Base-by-base conservation (phyloP, 35 echinoderm and acorn worm species). In the Lytechinus variegatus region DNA sequence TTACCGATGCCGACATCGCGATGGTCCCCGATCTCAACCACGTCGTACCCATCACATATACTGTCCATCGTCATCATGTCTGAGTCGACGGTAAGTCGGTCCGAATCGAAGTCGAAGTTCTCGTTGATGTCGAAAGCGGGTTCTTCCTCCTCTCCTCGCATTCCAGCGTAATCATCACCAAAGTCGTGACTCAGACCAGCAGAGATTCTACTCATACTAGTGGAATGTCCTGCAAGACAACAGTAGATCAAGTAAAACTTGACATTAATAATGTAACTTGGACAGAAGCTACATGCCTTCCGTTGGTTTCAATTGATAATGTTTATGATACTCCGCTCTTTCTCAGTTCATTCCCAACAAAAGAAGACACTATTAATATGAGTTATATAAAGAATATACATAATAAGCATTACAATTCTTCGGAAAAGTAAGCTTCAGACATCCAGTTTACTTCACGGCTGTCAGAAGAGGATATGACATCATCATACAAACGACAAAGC, bases 41-140 rank as follows among this genome's bases (percentile, higher is more conserved):
- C 92, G 27, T 93, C 92, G 92, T 56, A 54, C 19, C 54, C 92
- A 54, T 93, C 92, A 54, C 55, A 57, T 24, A 93, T 93, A 27
- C 55, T 93, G 92, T 93, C 92, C 92, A 93, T 93, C 9, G 92
- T 93, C 92, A 93, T 93, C 14, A 57, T 57, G 54, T 93, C 92
- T 7, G 92, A 93, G 54, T 93, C 92, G 9, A 57, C n/a, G 0
- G 91, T 93, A 14, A 93, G n/a, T 11, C 54, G 91, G 52, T 93
- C 91, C 12, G 91, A 93, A 44, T 93, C 92, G 92, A 93, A 93
- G 92, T 93, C 92, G 92, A 93, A 93, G 55, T 93, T 93, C 27
- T 93, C 92, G 54, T 93, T 93, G 92, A 93, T 93, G 27, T 93
- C 92, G 92, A 93, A 93, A 57, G 55, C 92, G 21, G 52, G 52